Evolutionary conservation across 2,888 invertebrate species (phyloP).

Genomic region (Stomorhina lunata): DNA sequence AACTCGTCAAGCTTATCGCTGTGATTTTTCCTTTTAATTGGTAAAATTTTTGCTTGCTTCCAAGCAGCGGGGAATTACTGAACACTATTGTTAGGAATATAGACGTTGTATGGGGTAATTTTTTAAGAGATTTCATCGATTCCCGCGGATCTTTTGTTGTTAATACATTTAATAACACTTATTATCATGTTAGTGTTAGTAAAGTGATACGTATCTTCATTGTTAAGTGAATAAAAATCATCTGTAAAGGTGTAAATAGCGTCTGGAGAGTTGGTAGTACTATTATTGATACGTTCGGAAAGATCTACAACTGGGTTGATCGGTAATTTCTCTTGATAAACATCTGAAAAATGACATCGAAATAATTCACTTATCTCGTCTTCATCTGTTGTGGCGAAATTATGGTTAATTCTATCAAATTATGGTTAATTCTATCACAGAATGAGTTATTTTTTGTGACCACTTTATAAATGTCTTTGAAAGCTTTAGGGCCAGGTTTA

Average conservation of each 20-base stretch:
- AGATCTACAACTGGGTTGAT: not conserved
- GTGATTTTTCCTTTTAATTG: slow-evolving; percentile 5
- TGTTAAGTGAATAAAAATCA: not conserved
- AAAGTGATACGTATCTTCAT: not conserved
- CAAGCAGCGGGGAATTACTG: not conserved
- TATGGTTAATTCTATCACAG: too few relatives aligned
- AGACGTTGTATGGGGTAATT: not conserved
- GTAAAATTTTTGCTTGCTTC: slow-evolving; percentile 2
- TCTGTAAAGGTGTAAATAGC: not conserved
- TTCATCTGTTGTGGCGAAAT: not conserved
- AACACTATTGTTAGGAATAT: not conserved
- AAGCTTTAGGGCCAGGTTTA: not conserved
- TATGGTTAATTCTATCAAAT: too few relatives aligned
- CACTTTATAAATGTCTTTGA: not conserved
- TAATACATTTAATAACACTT: not conserved
- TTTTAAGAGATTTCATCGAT: not conserved
- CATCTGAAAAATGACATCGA: not conserved
- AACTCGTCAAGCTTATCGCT: too few relatives aligned
- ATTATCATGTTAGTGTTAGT: not conserved
- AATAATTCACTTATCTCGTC: not conserved
- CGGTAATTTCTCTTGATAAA: not conserved
- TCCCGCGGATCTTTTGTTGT: not conserved
- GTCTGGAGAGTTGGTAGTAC: not conserved
- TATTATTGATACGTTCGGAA: not conserved
- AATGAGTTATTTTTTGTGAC: too few relatives aligned